Percentiles rank a stretch among this genome's conserved stretches.
Conservation (phyloP, 1,140 invertebrate species). For the Penaeus japonicus region DNA sequence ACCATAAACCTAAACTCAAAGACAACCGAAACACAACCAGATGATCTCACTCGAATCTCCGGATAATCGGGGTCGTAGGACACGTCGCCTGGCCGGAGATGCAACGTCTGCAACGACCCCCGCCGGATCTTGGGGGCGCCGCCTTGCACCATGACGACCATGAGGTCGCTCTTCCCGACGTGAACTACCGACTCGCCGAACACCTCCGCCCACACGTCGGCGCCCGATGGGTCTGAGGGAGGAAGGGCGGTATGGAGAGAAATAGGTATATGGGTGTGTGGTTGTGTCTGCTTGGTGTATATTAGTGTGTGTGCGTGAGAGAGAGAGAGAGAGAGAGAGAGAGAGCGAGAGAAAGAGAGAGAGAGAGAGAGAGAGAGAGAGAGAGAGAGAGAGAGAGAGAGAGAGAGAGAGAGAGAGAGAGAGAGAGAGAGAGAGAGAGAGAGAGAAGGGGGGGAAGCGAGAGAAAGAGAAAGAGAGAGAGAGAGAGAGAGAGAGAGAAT, state of each 20-base stretch:
- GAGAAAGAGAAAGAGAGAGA: too few species aligned
- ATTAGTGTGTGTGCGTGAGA: too few species aligned
- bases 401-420: too few species aligned
- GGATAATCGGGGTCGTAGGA: constrained; percentile 46
- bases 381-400: too few species aligned
- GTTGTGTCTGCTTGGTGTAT: too few species aligned
- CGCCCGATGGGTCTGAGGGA: constrained; percentile 1
- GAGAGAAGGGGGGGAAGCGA: too few species aligned
- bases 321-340: too few species aligned
- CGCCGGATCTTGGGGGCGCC: constrained; percentile 41
- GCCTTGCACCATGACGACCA: constrained; percentile 49
- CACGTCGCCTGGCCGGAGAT: not conserved
- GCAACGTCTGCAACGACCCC: constrained; percentile 23
- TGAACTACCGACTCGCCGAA: constrained; percentile 22
- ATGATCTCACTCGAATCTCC: constrained; percentile 17
- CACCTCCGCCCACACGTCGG: constrained; percentile 21
- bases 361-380: too few species aligned
- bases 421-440: too few species aligned
- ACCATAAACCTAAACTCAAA: not conserved
- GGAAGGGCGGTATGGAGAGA: not conserved
- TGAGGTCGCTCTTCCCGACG: constrained; percentile 30
- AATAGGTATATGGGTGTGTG: not conserved
- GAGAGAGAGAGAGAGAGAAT: too few species aligned
- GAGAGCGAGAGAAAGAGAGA: too few species aligned
- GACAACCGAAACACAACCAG: too few species aligned